These are phyloP conservation scores for Tenthredo livida DNA, from an alignment of 2,888 invertebrate genomes.

Conservation along the genomic window DNA sequence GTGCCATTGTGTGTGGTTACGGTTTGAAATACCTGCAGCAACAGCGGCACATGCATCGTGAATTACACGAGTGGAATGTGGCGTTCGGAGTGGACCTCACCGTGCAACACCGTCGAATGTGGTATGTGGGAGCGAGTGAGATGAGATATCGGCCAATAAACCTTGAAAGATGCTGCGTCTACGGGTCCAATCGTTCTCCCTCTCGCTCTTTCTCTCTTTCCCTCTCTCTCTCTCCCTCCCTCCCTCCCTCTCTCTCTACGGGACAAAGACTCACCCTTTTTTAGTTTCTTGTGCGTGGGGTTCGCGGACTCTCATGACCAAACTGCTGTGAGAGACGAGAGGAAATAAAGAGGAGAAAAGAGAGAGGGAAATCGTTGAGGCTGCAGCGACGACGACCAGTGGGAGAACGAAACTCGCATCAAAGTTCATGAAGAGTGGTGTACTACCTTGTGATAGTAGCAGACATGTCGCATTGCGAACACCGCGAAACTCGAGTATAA, in stretches of 20 bases:
- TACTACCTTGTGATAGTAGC: neutral
- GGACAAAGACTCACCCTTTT: slow-evolving; percentile 52
- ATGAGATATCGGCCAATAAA: slow-evolving; percentile 51
- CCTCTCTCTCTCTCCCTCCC: neutral
- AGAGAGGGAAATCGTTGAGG: slow-evolving; percentile 37
- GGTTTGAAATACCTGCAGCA: slow-evolving; percentile 15
- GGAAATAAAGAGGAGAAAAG: slow-evolving; percentile 55
- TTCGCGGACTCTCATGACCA: slow-evolving; percentile 15
- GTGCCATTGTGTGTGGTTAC: slow-evolving; percentile 39
- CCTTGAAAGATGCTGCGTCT: slow-evolving; percentile 47
- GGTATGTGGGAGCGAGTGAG: slow-evolving; percentile 48
- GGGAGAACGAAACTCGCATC: neutral
- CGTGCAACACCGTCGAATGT: neutral
- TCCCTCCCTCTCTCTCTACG: slow-evolving; percentile 11
- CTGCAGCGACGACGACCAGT: neutral
- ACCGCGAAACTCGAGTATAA: neutral
- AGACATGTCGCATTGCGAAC: neutral
- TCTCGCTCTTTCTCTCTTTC: neutral
- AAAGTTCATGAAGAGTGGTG: neutral
- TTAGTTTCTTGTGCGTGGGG: slow-evolving; percentile 30
- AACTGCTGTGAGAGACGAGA: slow-evolving; percentile 54
- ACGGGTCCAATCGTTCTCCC: slow-evolving; percentile 22
- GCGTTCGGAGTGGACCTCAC: neutral
- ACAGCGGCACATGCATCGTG: slow-evolving; percentile 34
- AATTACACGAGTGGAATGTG: slow-evolving; percentile 35